A percentile compares a stretch with the other conserved stretches of the same genome.
Evolutionary conservation across 2,797 vertebrate genomes (phyloP).

Genomic region (Urophycis tenuis): DNA sequence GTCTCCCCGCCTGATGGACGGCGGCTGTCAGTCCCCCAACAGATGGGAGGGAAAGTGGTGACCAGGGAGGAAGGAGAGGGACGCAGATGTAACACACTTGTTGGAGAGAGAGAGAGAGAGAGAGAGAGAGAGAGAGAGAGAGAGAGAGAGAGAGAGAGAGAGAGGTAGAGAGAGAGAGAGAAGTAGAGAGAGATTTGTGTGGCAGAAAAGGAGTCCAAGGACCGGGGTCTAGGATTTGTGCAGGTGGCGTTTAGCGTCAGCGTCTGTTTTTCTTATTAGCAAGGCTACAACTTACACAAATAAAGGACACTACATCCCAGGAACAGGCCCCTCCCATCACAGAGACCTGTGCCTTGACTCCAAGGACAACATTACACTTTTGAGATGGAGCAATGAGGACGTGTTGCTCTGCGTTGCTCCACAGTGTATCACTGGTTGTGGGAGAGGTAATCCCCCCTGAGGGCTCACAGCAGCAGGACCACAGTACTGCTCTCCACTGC

Average conservation of each 20-base stretch:
- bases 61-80: neutral
- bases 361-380: neutral
- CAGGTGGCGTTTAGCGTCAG: neutral
- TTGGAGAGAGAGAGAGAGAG: neutral
- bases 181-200: constrained; percentile 3
- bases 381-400: neutral
- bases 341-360: neutral
- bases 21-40: neutral
- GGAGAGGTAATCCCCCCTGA: neutral
- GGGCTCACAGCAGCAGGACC: constrained; percentile 25
- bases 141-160: constrained; percentile 2
- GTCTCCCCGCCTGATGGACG: neutral
- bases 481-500: constrained; percentile 5
- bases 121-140: constrained; percentile 1
- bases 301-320: neutral
- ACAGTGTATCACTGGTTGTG: neutral
- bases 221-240: neutral
- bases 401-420: neutral
- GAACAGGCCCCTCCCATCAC: neutral
- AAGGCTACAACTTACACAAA: neutral
- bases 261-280: neutral
- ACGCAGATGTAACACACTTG: neutral
- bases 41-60: neutral
- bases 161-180: too few relatives aligned
- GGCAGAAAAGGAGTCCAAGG: neutral